These are phyloP conservation scores for Diarsia brunnea DNA, from an alignment of 2,888 invertebrate genomes.

Conservation along the genomic window DNA sequence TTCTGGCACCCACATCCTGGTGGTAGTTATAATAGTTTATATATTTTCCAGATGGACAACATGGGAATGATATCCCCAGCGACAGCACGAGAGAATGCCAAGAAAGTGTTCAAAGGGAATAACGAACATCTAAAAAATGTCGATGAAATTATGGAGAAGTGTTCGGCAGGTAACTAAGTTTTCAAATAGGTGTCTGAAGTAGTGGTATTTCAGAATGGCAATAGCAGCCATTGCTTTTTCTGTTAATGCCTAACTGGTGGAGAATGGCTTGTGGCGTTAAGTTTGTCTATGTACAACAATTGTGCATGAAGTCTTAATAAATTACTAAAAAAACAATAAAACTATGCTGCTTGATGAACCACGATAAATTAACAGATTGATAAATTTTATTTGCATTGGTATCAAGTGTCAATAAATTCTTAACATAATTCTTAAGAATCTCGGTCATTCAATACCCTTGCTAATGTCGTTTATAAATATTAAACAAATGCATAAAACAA, in stretches of 20 bases:
- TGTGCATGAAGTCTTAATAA: no score
- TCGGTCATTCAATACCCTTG: constrained; percentile 19
- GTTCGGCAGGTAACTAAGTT: constrained; percentile 71
- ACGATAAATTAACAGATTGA: background rate
- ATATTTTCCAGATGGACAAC: constrained; percentile 74
- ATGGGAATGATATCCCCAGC: constrained; percentile 74
- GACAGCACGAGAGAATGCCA: constrained; percentile 69
- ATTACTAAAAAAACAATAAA: no score
- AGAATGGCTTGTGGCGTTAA: background rate
- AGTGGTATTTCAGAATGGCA: background rate
- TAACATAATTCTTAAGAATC: constrained; percentile 10
- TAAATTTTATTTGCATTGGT: background rate
- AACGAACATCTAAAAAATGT: constrained; percentile 73
- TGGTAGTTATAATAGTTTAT: background rate
- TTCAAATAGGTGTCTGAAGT: background rate
- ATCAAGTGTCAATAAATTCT: background rate
- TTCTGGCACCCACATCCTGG: no score
- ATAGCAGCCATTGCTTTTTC: background rate
- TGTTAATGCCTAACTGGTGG: background rate
- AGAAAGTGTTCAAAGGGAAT: constrained; percentile 73
- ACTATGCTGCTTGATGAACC: no score
- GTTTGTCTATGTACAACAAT: background rate
- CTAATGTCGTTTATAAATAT: constrained; percentile 32
- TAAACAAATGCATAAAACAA: constrained; percentile 19
- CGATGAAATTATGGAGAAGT: constrained; percentile 72